A percentile compares a stretch with the other conserved stretches of the same genome.
phyloP scores from a whole-genome alignment of 2,113 vertebrate genomes.

The Prolemur simus region DNA sequence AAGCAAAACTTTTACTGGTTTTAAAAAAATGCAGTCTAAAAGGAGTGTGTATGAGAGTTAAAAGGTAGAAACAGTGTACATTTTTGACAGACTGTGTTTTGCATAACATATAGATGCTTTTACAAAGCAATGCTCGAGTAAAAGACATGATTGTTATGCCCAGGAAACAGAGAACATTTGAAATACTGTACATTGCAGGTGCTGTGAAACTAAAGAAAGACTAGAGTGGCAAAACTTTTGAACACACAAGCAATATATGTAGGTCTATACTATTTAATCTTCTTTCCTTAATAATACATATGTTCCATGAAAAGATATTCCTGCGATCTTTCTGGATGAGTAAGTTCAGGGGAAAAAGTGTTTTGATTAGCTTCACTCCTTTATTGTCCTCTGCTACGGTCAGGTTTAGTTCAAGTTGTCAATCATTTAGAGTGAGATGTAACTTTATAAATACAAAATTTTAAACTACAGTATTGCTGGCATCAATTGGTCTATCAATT shows the following conservation, averaged over 20 bases:
- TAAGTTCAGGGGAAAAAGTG: neutral
- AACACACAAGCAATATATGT: neutral
- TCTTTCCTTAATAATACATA: neutral
- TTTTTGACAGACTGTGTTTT: neutral
- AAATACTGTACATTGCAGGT: neutral
- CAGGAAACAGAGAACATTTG: neutral
- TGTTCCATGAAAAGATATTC: neutral
- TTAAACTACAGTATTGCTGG: neutral
- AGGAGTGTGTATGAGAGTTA: neutral
- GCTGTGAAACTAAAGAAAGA: neutral
- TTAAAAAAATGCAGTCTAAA: neutral
- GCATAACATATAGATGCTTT: neutral
- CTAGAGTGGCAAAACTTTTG: neutral
- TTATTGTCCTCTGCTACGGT: neutral
- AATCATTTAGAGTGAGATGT: neutral
- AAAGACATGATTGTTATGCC: neutral
- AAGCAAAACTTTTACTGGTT: neutral
- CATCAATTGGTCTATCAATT: neutral
- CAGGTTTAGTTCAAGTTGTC: neutral
- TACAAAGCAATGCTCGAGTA: neutral
- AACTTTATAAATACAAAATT: slow-evolving; percentile 21
- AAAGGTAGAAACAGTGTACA: fast-evolving
- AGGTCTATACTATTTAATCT: neutral
- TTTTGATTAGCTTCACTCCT: neutral
- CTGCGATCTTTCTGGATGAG: neutral